These are phyloP conservation scores for Enteromius trimaculatus DNA, from an alignment of 2,797 vertebrate species.

Conservation along the genomic window DNA sequence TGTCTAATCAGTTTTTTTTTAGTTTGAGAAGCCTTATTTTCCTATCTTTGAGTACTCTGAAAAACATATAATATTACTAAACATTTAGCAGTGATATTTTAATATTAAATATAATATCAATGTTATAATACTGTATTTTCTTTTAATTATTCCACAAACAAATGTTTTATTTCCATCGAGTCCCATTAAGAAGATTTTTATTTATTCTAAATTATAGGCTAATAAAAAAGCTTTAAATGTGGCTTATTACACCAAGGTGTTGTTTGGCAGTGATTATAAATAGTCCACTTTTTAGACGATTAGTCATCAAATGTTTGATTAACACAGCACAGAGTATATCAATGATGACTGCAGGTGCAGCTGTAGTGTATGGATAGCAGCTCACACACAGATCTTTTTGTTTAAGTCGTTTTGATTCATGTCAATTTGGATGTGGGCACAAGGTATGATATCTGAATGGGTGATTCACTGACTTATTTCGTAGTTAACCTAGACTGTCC, in stretches of 20 bases:
- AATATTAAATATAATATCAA: background rate
- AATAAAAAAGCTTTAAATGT: no score
- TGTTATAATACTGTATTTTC: background rate
- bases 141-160: background rate
- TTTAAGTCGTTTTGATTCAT: background rate
- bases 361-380: background rate
- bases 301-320: background rate
- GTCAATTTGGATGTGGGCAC: background rate
- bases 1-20: background rate
- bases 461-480: background rate
- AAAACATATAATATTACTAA: background rate
- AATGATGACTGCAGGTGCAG: background rate
- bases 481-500: background rate
- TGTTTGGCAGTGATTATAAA: slow-evolving; percentile 3
- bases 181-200: background rate
- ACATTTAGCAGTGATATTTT: background rate
- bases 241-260: background rate
- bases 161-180: no score
- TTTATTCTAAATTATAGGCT: background rate
- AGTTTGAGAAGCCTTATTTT: background rate
- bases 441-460: background rate
- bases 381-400: background rate
- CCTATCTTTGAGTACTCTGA: background rate
- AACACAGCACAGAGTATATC: background rate
- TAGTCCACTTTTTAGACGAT: background rate